Evolutionary conservation across 2,888 invertebrate species (phyloP).

Genomic region (Hirtodrosophila trivittata): DNA sequence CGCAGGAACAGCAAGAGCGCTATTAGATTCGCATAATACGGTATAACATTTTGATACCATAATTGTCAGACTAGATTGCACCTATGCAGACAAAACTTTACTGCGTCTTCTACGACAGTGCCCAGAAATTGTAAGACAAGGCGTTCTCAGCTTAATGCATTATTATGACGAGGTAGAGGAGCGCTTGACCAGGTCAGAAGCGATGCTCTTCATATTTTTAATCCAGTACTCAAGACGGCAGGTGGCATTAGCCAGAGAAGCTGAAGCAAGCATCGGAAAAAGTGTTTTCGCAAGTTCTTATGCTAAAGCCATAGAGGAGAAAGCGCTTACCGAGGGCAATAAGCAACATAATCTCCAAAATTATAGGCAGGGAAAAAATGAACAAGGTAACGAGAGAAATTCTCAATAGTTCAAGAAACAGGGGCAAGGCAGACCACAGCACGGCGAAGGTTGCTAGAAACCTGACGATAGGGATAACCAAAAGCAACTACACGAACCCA

Average conservation of each 20-base stretch:
- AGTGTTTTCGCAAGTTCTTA: not conserved
- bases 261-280: not conserved
- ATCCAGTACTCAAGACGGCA: conserved; percentile 1
- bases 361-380: no score
- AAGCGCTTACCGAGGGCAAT: not conserved
- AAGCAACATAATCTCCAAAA: not conserved
- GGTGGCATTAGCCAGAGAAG: not conserved
- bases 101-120: conserved; percentile 9
- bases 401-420: no score
- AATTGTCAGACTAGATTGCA: conserved; percentile 23
- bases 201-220: conserved; percentile 7
- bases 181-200: conserved; percentile 11
- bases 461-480: no score
- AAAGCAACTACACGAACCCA: no score
- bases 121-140: conserved; percentile 43
- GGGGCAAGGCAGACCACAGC: no score
- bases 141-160: conserved; percentile 24
- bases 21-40: conserved; percentile 8
- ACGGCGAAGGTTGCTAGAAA: no score
- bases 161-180: conserved; percentile 49
- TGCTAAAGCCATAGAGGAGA: not conserved
- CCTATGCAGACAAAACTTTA: conserved; percentile 34
- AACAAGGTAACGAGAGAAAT: not conserved
- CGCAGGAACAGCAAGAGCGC: conserved; percentile 3
- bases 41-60: conserved; percentile 4